Evolutionary conservation across 1,140 invertebrate genomes (phyloP).

Genomic region (Penaeus japonicus): DNA sequence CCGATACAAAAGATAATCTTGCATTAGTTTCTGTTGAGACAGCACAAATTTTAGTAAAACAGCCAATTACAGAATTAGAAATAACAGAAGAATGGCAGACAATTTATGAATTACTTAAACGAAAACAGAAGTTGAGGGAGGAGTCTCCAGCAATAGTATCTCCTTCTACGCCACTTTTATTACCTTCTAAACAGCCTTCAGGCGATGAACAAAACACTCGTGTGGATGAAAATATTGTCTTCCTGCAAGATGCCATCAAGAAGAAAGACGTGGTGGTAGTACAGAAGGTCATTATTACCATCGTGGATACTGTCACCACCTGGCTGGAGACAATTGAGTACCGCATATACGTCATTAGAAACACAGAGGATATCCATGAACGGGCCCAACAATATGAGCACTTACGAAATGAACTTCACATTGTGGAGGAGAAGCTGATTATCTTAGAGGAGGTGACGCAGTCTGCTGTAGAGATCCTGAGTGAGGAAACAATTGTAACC

Average conservation of each 20-base stretch:
- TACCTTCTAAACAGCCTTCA: constrained; percentile 58
- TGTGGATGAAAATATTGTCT: constrained; percentile 69
- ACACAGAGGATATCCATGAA: constrained; percentile 68
- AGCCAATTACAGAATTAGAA: background rate
- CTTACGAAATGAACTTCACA: constrained; percentile 53
- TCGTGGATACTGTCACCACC: constrained; percentile 79
- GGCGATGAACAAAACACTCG: constrained; percentile 68
- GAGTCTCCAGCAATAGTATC: background rate
- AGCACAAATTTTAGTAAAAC: background rate
- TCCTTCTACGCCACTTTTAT: background rate
- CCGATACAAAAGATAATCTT: background rate
- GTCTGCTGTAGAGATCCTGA: constrained; percentile 67
- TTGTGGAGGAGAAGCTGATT: constrained; percentile 59
- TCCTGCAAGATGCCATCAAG: constrained; percentile 72
- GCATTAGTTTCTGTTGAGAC: background rate
- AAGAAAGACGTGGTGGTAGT: constrained; percentile 71
- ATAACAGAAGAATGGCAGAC: constrained; percentile 38
- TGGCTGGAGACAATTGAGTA: constrained; percentile 86
- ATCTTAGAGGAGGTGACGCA: constrained; percentile 61
- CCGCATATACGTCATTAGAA: constrained; percentile 73
- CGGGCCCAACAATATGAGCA: constrained; percentile 65
- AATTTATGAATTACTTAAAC: constrained; percentile 33
- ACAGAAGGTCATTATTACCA: constrained; percentile 75
- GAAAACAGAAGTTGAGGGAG: constrained; percentile 32
- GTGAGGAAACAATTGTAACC: constrained; percentile 65